Evolutionary conservation across 2,888 invertebrate species (phyloP), one percentile per base, ranked within the genome.

Genomic region (Leptothorax acervorum): DNA sequence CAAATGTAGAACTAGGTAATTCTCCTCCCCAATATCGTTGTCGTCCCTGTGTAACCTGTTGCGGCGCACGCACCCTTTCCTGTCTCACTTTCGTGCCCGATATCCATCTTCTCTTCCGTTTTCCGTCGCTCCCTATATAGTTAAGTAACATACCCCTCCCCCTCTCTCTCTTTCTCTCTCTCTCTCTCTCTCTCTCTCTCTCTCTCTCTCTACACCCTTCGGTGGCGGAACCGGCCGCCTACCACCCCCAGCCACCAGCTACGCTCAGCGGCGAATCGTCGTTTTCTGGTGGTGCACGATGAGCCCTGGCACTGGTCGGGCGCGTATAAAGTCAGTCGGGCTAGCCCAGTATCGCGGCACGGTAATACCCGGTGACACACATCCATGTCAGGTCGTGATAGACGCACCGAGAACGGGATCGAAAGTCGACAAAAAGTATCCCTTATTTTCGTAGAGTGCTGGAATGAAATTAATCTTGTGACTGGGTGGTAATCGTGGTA

Each of bases 191-290:
- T 60, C 42, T 28, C 62, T 65, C 63, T 31, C 4, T 28, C 35
- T 9, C 76, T 39, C 83, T 65, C 63, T 53, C 53, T 45, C 15
- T 23, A 62, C 79, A 55, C 84, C 84, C 79, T 83, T 94, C 66
- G 95, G 95, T 70, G 96, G 95, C 88, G 97, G 96, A 93, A 97
- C 95, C 91, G 96, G 82, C 88, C 83, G 86, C 88, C 89, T 74
- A 88, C 88, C 87, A 90, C 88, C 86, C 74, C 71, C 76, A 35
- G 23, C 83, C 84, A 78, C 84, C 65, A 71, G 78, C 84, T 87
- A 83, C 87, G 85, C 85, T 86, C 85, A 84, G 87, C 86, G 86
- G 86, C 86, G 87, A 90, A 87, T 87, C 91, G 74, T 81, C 88
- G 92, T 90, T 88, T 91, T 88, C 92, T 89, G 88, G 84, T 87